Base-by-base conservation (phyloP, 2,113 vertebrate genomes). In the Bolborhynchus lineola region DNA sequence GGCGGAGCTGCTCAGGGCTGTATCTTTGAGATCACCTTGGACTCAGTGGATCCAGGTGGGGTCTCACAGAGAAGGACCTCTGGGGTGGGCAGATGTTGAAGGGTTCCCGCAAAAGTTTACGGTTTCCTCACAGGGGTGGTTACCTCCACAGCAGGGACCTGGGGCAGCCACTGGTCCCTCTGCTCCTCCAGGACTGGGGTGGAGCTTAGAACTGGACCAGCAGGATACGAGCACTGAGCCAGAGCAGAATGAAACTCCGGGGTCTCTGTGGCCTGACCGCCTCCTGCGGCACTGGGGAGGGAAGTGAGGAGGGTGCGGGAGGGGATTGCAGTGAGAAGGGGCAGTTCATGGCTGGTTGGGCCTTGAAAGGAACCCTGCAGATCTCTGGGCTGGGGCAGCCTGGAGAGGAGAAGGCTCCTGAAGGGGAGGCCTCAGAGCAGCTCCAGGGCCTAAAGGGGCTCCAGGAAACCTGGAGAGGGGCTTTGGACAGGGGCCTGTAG, bases 201-300 rank as follows among this genome's bases (percentile, higher is more conserved):
- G 47, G 69, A 74, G 47, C 5, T 60, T 60, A 14, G 33, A 35
- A 60, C n/a, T 59, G 33, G 33, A 59, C 33, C 33, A 23, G 33
- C 33, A 59, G 33, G 20, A n/a, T 21, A 35, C 6, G 6, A 35
- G 57, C 21, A 23, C 33, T 59, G 33, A 59, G 23, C 21, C 13
- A 14, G 72, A 44, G 47, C 41, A 63, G 52, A 50, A 44, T 0
- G 1, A 52, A 60, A 12, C 25, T 47, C 39, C 18, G 4, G 6
- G 25, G 14, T 57, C 37, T 87, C 21, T 9, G 2, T 3, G 26
- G 53, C 44, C 33, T 12, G 11, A 39, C 57, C 2, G 0, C 25
- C 39, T 63, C 39, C 44, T 77, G 9, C 0, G 0, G 37, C 1
- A 0, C n/a, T 16, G 19, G n/a, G 23, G 46, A 33, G 67, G 52